A percentile compares a stretch with the other conserved stretches of the same genome.
phyloP scores from a whole-genome alignment of 2,888 invertebrate genomes.

The Agriopis marginaria region DNA sequence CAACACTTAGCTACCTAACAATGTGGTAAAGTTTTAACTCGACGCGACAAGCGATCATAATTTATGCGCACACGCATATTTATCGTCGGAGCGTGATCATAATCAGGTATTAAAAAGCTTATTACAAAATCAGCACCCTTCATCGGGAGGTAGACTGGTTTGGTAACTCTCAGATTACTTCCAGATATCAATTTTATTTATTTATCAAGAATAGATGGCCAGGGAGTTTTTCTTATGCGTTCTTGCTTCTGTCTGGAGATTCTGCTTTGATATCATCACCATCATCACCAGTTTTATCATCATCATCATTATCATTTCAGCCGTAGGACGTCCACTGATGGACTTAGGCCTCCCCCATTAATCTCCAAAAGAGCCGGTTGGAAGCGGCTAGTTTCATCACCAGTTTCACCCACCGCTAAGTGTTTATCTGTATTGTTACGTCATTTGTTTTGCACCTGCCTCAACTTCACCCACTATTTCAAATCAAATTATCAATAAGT shows the following conservation, averaged over 20 bases:
- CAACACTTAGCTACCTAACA: slow-evolving; percentile 22
- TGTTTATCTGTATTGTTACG: too few species aligned
- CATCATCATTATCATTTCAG: too few species aligned
- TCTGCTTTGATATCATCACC: too few species aligned
- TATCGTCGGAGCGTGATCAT: slow-evolving; percentile 50
- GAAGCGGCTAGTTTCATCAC: too few species aligned
- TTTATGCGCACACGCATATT: slow-evolving; percentile 66
- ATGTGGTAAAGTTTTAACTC: slow-evolving; percentile 55
- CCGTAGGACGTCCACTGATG: too few species aligned
- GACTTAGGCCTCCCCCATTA: too few species aligned
- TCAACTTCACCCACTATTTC: too few species aligned
- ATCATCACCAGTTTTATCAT: too few species aligned
- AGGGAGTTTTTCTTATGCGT: neutral
- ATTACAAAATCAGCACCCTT: slow-evolving; percentile 52
- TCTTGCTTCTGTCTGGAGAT: neutral
- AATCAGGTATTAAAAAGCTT: slow-evolving; percentile 48
- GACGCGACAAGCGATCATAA: slow-evolving; percentile 63
- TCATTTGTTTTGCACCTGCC: too few species aligned
- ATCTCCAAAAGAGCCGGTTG: too few species aligned
- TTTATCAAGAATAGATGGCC: slow-evolving; percentile 16
- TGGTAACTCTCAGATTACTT: slow-evolving; percentile 38
- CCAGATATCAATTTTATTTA: slow-evolving; percentile 31
- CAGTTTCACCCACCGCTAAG: too few species aligned
- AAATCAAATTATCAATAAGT: too few species aligned
- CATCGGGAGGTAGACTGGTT: slow-evolving; percentile 44